These are phyloP conservation scores for Scomberomorus guttatus DNA, from an alignment of 2,797 vertebrate species.

Conservation along the genomic window DNA sequence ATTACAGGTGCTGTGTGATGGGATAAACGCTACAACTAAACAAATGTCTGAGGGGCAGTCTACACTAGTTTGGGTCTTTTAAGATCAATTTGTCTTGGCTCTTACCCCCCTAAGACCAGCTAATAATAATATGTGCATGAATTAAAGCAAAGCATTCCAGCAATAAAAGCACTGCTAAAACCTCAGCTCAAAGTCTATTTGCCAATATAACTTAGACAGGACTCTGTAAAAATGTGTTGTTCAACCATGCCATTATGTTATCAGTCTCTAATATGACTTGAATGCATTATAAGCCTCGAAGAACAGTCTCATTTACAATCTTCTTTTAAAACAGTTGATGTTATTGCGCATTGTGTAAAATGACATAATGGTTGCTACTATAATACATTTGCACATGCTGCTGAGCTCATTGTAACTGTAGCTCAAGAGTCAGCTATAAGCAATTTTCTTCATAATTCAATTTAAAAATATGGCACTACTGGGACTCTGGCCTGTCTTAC, in stretches of 20 bases:
- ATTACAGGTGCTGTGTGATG: constrained; percentile 84
- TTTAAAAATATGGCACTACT: constrained; percentile 4
- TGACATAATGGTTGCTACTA: neutral
- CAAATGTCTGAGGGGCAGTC: constrained; percentile 79
- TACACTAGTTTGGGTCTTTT: constrained; percentile 76
- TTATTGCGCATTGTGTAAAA: constrained; percentile 4
- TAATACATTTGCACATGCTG: constrained; percentile 3
- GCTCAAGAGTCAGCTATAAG: constrained; percentile 8
- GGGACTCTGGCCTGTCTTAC: constrained; percentile 7
- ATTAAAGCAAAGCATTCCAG: constrained; percentile 64
- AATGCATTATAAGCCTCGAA: neutral
- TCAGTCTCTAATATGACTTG: constrained; percentile 3
- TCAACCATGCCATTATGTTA: constrained; percentile 13
- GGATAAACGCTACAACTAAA: constrained; percentile 79
- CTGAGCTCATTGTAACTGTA: constrained; percentile 11
- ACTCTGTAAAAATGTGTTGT: constrained; percentile 6
- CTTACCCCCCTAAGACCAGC: constrained; percentile 58
- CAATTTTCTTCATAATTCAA: constrained; percentile 25
- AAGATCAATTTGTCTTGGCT: constrained; percentile 79
- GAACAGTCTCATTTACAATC: constrained; percentile 2
- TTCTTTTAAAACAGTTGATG: constrained; percentile 7
- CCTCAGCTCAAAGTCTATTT: constrained; percentile 25
- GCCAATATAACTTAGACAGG: constrained; percentile 12
- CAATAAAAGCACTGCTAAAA: constrained; percentile 53
- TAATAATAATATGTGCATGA: constrained; percentile 70